Evolutionary conservation across 1,140 invertebrate genomes (phyloP).

Genomic region (Drosophila mojavensis): DNA sequence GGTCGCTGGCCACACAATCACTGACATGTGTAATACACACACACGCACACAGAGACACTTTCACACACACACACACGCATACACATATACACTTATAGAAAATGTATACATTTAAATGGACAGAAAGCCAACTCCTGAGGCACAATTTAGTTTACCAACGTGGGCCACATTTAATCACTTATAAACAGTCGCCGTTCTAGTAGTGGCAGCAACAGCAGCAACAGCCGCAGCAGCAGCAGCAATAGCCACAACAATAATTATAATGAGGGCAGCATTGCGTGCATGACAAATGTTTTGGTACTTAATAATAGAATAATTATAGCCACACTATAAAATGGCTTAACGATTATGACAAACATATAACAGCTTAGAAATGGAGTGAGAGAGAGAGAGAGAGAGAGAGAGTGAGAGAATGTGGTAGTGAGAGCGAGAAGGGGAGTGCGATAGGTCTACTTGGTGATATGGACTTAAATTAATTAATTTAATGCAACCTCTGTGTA

Average conservation of each 20-base stretch:
- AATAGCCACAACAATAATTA: constrained; percentile 43
- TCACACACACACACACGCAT: constrained; percentile 45
- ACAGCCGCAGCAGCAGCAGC: constrained; percentile 18
- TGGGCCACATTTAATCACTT: constrained; percentile 78
- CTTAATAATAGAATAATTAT: constrained; percentile 83
- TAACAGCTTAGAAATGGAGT: constrained; percentile 21
- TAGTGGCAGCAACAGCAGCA: constrained; percentile 12
- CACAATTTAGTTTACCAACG: constrained; percentile 46
- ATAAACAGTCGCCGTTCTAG: constrained; percentile 64
- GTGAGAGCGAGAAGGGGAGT: background rate
- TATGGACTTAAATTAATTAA: constrained; percentile 4
- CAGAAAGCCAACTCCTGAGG: constrained; percentile 34
- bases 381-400: background rate
- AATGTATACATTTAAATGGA: constrained; percentile 23
- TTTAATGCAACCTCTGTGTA: constrained; percentile 34
- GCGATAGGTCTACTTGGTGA: background rate
- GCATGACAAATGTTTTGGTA: constrained; percentile 81
- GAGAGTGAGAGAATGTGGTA: background rate
- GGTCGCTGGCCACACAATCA: constrained; percentile 53
- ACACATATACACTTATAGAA: constrained; percentile 9
- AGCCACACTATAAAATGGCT: constrained; percentile 75
- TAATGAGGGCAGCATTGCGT: constrained; percentile 53
- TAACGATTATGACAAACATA: constrained; percentile 71
- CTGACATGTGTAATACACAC: constrained; percentile 54
- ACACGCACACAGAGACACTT: constrained; percentile 21